Evolutionary conservation across 2,888 invertebrate genomes (phyloP), one percentile per base, ranked within the genome.

Genomic region (Molanna angustata): DNA sequence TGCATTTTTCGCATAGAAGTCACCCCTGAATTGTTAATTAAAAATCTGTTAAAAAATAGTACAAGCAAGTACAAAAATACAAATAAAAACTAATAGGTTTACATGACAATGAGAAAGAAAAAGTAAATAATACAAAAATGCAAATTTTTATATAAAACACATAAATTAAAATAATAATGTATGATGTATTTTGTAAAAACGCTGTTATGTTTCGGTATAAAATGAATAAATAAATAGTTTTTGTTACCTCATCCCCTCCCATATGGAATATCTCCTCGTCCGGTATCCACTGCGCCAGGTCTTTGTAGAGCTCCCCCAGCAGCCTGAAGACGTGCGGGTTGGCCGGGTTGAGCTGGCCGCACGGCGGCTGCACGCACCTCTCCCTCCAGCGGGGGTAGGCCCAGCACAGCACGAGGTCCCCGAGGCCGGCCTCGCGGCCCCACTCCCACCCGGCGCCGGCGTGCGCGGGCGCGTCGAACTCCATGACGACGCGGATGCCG

Each of bases 391-490:
- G 85, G 51, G 81, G 78, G 59, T 76, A 69, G 63, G 84, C 82
- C 1, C 84, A 70, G 62, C 87, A 87, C 6, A 86, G 82, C 1
- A 82, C 82, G 54, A 87, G 71, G 54, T 85, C 75, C 17, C 86
- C 86, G 41, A 84, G 66, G 0, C 80, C 80, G 1, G 72, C 73
- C 11, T 68, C 64, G 3, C 70, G 67, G 2, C 90, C 90, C 89
- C 90, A 89, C 66, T 90, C 87, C 90, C 91, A 92, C 0, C 91
- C 92, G 59, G 84, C 85, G 18, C 89, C 89, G 0, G 88, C 84
- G 67, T 93, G 92, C 2, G 92, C 86, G 0, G 95, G 95, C 4
- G 90, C 85, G 69, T 94, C 94, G 31, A 94, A 83, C 75, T 96
- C 96, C 9, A 94, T 82, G 20, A 96, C 78, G 0, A 95, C 82